phyloP scores from a whole-genome alignment of 2,888 invertebrate species.

The Brachylomia viminalis region DNA sequence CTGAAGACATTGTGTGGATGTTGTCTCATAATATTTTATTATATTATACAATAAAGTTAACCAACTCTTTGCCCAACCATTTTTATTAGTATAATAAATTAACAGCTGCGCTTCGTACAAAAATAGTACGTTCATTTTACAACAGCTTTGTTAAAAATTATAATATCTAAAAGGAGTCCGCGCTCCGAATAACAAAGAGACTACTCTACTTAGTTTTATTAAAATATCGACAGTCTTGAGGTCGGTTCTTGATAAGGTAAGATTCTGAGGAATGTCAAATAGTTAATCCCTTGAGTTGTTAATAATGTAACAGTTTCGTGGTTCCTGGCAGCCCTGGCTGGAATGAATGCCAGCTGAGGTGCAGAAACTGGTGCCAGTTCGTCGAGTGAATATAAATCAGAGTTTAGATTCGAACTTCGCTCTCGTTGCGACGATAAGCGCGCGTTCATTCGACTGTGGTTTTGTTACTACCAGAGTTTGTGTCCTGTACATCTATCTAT shows the following conservation, averaged over 20 bases:
- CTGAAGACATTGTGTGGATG: too few species aligned
- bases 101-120: not conserved
- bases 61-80: not conserved
- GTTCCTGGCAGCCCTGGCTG: constrained; percentile 66
- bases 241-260: constrained; percentile 1
- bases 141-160: constrained; percentile 19
- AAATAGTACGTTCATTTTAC: not conserved
- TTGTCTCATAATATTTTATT: too few species aligned
- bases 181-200: constrained; percentile 25
- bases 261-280: constrained; percentile 38
- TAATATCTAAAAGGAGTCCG: constrained; percentile 23
- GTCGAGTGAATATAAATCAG: constrained; percentile 78
- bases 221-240: constrained; percentile 23
- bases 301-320: constrained; percentile 48
- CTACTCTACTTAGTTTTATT: constrained; percentile 39
- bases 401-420: constrained; percentile 73
- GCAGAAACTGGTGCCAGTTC: constrained; percentile 69
- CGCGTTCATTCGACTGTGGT: constrained; percentile 70
- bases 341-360: constrained; percentile 68
- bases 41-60: too few species aligned
- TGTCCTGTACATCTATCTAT: constrained; percentile 15
- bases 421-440: constrained; percentile 72
- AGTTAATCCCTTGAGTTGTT: constrained; percentile 34
- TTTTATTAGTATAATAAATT: constrained; percentile 10
- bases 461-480: constrained; percentile 57